Conservation (phyloP, 2,888 invertebrate species). For the Panopea generosa region DNA sequence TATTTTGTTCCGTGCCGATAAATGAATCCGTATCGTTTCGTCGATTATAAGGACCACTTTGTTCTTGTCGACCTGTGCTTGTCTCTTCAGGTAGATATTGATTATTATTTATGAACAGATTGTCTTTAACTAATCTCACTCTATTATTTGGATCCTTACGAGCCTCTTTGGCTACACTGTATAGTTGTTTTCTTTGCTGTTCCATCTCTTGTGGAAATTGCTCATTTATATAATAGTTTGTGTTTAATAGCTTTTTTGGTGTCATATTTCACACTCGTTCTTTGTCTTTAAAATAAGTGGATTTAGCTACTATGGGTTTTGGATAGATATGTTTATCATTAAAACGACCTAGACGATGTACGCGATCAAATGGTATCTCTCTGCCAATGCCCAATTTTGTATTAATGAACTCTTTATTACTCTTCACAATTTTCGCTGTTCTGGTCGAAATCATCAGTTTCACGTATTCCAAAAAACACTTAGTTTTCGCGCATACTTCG, state of each 20-base stretch:
- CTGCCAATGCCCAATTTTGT: constrained; percentile 4
- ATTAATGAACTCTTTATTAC: constrained; percentile 8
- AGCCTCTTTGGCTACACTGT: constrained; percentile 7
- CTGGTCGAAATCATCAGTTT: background rate
- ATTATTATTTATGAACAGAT: constrained; percentile 13
- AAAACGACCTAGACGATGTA: constrained; percentile 9
- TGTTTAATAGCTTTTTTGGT: background rate
- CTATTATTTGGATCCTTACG: constrained; percentile 7
- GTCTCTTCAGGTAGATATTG: background rate
- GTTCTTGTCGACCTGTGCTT: no score
- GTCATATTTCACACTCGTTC: constrained; percentile 8
- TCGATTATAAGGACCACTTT: no score
- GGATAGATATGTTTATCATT: background rate
- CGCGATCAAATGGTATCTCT: constrained; percentile 15
- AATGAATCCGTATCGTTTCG: no score
- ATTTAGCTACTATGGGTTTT: constrained; percentile 16
- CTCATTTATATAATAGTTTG: constrained; percentile 9
- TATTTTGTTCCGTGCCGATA: background rate
- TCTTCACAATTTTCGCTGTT: constrained; percentile 14
- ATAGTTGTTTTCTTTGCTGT: constrained; percentile 1
- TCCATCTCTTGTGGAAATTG: constrained; percentile 25
- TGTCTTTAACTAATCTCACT: constrained; percentile 12
- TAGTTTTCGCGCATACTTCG: constrained; percentile 20
- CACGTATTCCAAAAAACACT: constrained; percentile 10
- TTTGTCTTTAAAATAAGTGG: constrained; percentile 15